phyloP scores from a whole-genome alignment of 2,113 vertebrate species.

The Cygnus buccinator region DNA sequence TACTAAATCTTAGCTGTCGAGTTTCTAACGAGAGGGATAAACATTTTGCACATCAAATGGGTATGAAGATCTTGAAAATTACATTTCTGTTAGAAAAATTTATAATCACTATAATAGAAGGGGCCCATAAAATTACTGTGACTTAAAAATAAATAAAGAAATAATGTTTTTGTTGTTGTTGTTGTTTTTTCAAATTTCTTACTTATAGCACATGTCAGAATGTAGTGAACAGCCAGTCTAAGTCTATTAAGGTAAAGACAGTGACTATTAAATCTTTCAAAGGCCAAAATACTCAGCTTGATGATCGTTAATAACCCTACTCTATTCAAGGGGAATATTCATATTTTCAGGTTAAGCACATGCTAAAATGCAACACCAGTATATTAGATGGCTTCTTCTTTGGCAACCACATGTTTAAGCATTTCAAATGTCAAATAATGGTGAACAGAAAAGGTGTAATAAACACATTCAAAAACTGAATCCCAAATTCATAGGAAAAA shows the following conservation, averaged over 20 bases:
- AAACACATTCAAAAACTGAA: background rate
- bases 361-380: background rate
- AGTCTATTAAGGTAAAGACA: conserved; percentile 5
- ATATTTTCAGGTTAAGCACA: background rate
- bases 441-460: background rate
- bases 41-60: conserved; percentile 3
- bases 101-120: background rate
- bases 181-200: background rate
- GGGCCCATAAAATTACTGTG: background rate
- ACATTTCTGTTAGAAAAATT: background rate
- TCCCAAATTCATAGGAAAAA: background rate
- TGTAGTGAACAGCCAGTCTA: conserved; percentile 16
- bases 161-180: background rate
- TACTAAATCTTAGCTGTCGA: background rate
- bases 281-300: background rate
- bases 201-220: background rate
- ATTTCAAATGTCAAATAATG: background rate
- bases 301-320: background rate
- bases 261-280: background rate
- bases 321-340: background rate
- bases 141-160: background rate
- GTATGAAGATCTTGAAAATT: conserved; percentile 10
- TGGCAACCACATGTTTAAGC: background rate
- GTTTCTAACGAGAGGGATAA: background rate
- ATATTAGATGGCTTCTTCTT: background rate